These are phyloP conservation scores for Balaeniceps rex DNA, from an alignment of 2,113 vertebrate genomes.

Conservation along the genomic window DNA sequence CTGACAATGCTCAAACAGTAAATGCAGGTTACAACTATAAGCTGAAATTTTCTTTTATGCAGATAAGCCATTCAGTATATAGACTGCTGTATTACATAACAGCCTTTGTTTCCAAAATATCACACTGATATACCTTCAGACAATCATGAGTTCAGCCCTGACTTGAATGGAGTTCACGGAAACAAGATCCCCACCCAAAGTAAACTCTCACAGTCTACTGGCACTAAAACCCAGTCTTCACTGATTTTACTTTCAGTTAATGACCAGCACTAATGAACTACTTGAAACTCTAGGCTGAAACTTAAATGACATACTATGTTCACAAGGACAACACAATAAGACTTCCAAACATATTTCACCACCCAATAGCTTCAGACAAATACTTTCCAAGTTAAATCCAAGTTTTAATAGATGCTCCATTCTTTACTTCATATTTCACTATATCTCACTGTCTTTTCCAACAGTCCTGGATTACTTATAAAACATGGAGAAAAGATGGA, in stretches of 20 bases:
- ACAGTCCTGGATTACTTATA: background rate
- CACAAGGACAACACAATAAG: background rate
- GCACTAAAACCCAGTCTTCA: background rate
- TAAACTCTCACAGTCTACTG: background rate
- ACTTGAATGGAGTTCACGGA: background rate
- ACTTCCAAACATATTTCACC: background rate
- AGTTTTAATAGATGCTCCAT: background rate
- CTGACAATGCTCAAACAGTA: background rate
- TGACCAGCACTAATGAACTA: background rate
- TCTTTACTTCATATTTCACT: background rate
- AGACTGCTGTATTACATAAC: background rate
- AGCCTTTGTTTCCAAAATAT: background rate
- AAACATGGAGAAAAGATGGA: background rate
- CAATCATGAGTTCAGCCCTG: background rate
- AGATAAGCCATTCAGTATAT: background rate
- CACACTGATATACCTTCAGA: background rate
- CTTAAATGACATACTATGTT: background rate
- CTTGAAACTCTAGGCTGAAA: background rate
- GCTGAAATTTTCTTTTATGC: background rate
- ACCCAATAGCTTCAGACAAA: background rate
- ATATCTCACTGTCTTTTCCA: background rate
- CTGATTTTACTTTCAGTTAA: background rate
- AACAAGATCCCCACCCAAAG: background rate
- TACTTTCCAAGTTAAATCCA: background rate
- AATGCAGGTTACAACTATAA: background rate